Conservation (phyloP, 2,797 vertebrate genomes). For the Neoniphon sammara region DNA sequence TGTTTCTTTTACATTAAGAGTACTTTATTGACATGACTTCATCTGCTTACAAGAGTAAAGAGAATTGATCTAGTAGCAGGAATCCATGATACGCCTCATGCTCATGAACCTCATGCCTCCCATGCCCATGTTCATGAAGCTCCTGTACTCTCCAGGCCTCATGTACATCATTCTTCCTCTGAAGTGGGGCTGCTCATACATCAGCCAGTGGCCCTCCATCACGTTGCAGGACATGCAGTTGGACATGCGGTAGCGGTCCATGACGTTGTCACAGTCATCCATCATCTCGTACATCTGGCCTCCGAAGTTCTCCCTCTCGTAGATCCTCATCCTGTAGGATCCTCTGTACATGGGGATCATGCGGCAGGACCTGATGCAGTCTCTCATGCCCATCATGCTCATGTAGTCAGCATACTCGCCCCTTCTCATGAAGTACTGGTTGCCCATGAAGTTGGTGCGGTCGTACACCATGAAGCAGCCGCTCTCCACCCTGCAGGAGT, state of each 20-base stretch:
- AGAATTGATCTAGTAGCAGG: slow-evolving; percentile 1
- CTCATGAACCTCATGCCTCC: neutral
- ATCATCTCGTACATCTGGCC: neutral
- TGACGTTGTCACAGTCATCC: slow-evolving; percentile 2
- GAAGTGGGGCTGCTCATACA: too few species aligned
- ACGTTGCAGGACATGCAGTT: neutral
- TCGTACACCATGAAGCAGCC: slow-evolving; percentile 12
- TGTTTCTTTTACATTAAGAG: neutral
- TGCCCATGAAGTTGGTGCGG: slow-evolving; percentile 12
- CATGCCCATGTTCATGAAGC: too few species aligned
- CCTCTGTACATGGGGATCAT: slow-evolving; percentile 2
- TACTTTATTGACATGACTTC: neutral
- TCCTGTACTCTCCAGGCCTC: too few species aligned
- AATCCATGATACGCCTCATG: slow-evolving; percentile 16
- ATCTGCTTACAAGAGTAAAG: neutral
- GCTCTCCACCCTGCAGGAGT: slow-evolving; percentile 13
- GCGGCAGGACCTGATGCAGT: slow-evolving; percentile 9
- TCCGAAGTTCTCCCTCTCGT: too few species aligned
- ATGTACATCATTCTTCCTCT: too few species aligned
- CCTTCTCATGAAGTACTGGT: neutral
- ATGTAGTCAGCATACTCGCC: neutral
- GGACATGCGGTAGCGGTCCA: neutral
- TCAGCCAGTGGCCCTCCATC: slow-evolving; percentile 70
- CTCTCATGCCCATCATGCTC: slow-evolving; percentile 13
- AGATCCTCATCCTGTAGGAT: too few species aligned